Percentiles rank a stretch among this genome's conserved stretches.
phyloP scores from a whole-genome alignment of 2,888 invertebrate species.

The Tipula unca region DNA sequence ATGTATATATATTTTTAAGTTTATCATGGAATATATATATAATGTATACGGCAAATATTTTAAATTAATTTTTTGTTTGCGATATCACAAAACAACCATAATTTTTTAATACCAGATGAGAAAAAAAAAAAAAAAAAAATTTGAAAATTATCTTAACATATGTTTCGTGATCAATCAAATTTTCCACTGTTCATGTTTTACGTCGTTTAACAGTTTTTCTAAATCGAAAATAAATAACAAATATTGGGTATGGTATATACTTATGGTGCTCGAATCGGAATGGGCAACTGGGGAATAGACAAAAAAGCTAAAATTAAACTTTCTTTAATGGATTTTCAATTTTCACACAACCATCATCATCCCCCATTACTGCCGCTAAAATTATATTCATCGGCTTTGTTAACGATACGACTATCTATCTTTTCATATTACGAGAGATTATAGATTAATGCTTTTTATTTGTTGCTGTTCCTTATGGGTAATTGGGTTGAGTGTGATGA shows the following conservation, averaged over 20 bases:
- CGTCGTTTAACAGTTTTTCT: neutral
- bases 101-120: neutral
- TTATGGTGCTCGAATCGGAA: too few species aligned
- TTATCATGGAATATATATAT: neutral
- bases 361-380: neutral
- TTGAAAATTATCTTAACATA: neutral
- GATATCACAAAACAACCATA: neutral
- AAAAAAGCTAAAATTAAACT: neutral
- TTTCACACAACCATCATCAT: neutral
- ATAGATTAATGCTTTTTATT: neutral
- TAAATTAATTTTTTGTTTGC: neutral
- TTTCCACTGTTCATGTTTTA: neutral
- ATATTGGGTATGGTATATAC: neutral
- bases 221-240: neutral
- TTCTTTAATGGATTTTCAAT: neutral
- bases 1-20: neutral
- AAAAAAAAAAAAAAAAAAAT: neutral
- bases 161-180: neutral
- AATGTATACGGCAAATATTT: neutral
- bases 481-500: neutral
- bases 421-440: neutral
- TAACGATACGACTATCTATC: constrained; percentile 20
- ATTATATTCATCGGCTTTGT: constrained; percentile 16
- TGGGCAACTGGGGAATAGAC: neutral
- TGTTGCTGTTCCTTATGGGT: neutral